Evolutionary conservation across 35 echinoderm and acorn worm species (phyloP).

Genomic region (Antedon bifida): DNA sequence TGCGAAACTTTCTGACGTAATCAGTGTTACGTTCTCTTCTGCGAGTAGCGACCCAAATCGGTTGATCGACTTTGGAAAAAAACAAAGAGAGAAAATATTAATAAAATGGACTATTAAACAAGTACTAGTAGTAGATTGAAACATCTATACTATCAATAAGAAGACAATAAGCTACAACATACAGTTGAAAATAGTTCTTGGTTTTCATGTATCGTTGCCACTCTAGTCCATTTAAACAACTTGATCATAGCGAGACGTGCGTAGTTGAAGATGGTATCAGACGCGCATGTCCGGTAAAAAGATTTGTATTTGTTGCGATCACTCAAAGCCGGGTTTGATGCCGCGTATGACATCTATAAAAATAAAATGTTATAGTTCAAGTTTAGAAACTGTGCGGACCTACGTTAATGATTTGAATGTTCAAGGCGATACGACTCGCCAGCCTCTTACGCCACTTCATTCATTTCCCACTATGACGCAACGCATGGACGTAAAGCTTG

Average conservation of each 20-base stretch:
- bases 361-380: too few relatives aligned
- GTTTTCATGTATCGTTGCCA: constrained; percentile 51
- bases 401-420: too few relatives aligned
- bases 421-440: too few relatives aligned
- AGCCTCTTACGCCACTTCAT: too few relatives aligned
- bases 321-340: constrained; percentile 46
- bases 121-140: too few relatives aligned
- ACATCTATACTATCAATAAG: too few relatives aligned
- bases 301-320: constrained; percentile 46
- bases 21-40: constrained; percentile 21
- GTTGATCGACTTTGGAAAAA: constrained; percentile 36
- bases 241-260: constrained; percentile 51
- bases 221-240: constrained; percentile 30
- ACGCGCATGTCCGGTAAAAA: constrained; percentile 41
- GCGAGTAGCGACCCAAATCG: constrained; percentile 26
- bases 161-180: neutral
- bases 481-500: too few relatives aligned
- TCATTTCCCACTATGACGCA: too few relatives aligned
- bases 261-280: constrained; percentile 53
- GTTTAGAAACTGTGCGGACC: too few relatives aligned
- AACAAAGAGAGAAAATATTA: neutral
- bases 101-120: neutral
- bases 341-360: constrained; percentile 42
- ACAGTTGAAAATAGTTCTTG: constrained; percentile 59
- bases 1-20: constrained; percentile 63